These are phyloP conservation scores for Stegana nigrithorax DNA, from an alignment of 2,888 invertebrate species.

Conservation along the genomic window DNA sequence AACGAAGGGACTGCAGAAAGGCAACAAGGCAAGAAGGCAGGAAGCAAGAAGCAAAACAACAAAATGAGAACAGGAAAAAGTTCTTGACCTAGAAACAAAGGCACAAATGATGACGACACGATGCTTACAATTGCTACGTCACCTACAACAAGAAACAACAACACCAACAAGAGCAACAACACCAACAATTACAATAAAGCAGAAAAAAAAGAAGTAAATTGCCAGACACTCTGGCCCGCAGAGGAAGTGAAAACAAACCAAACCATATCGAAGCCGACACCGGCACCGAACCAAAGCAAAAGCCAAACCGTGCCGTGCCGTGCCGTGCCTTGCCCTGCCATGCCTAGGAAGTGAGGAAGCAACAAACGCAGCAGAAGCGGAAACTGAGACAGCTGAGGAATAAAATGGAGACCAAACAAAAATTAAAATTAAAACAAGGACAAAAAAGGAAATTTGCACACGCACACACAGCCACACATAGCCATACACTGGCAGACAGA, in stretches of 20 bases:
- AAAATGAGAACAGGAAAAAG: slow-evolving; percentile 44
- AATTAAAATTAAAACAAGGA: slow-evolving; percentile 67
- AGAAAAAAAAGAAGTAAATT: too few species aligned
- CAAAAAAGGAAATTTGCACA: slow-evolving; percentile 44
- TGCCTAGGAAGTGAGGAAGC: slow-evolving; percentile 7
- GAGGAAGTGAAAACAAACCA: slow-evolving; percentile 16
- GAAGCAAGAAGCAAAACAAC: not conserved
- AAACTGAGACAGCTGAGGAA: slow-evolving; percentile 19
- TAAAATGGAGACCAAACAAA: slow-evolving; percentile 56
- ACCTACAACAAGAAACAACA: not conserved
- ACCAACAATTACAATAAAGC: not conserved
- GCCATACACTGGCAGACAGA: not conserved
- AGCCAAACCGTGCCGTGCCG: too few species aligned
- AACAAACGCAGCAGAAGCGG: slow-evolving; percentile 9
- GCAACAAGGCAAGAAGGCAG: slow-evolving; percentile 5
- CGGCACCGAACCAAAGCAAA: slow-evolving; percentile 28
- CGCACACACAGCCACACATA: slow-evolving; percentile 25
- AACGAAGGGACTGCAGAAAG: too few species aligned
- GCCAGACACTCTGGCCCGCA: slow-evolving; percentile 3
- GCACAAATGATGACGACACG: slow-evolving; percentile 52
- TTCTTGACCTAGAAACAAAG: slow-evolving; percentile 66
- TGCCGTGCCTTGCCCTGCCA: too few species aligned
- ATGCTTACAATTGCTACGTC: not conserved
- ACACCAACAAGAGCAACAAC: slow-evolving; percentile 32
- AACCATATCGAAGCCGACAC: slow-evolving; percentile 40